Evolutionary conservation across 2,888 invertebrate species (phyloP).

Genomic region (Notodonta dromedarius): DNA sequence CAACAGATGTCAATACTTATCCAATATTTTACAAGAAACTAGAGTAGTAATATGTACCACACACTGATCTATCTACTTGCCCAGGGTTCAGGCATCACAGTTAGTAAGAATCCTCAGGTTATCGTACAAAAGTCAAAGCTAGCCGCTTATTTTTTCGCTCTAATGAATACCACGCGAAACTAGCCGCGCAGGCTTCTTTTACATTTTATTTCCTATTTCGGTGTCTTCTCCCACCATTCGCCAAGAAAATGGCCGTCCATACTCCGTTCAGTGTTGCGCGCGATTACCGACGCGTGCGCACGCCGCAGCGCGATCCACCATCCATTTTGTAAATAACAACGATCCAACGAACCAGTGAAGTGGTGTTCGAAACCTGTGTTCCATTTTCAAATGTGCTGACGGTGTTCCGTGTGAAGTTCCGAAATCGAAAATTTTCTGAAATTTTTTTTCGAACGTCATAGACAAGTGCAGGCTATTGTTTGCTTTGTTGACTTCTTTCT

Average conservation of each 20-base stretch:
- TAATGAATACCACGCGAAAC: constrained; percentile 38
- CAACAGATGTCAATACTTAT: too few relatives aligned
- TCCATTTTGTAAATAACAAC: constrained; percentile 43
- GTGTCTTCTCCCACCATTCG: constrained; percentile 67
- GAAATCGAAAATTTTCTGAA: constrained; percentile 10
- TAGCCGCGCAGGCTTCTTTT: constrained; percentile 59
- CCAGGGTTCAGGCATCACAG: too few relatives aligned
- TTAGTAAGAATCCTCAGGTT: too few relatives aligned
- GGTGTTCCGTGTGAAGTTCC: constrained; percentile 9
- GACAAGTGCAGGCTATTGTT: constrained; percentile 47
- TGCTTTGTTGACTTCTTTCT: constrained; percentile 61
- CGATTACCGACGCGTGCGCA: constrained; percentile 68
- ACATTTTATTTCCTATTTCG: constrained; percentile 71
- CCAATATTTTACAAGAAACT: too few relatives aligned
- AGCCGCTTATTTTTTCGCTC: constrained; percentile 30
- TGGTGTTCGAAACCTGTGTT: constrained; percentile 33
- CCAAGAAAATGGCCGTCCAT: constrained; percentile 69
- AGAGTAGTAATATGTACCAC: too few relatives aligned
- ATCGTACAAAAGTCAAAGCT: constrained; percentile 7
- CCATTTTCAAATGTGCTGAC: constrained; percentile 11
- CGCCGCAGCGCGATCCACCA: constrained; percentile 45
- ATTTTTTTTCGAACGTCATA: not conserved
- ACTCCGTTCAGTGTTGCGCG: constrained; percentile 65
- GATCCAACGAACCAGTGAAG: constrained; percentile 47
- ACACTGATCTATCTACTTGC: too few relatives aligned